Evolutionary conservation across 2,888 invertebrate species (phyloP), one percentile per base, ranked within the genome.

Genomic region (Diploptera punctata): DNA sequence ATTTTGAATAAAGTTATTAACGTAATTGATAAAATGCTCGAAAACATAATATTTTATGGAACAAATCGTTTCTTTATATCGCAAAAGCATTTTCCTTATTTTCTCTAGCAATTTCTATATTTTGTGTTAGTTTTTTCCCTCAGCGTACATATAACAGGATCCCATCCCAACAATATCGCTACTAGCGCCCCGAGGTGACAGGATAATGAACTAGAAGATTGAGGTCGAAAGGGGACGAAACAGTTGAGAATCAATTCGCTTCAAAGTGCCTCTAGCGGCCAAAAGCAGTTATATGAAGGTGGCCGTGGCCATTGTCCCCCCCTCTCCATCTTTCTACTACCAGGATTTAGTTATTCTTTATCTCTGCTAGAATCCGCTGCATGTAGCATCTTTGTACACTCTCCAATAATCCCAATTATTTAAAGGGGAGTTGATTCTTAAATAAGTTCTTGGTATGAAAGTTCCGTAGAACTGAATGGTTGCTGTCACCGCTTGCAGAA

Each of bases 121-220:
- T 60, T 44, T 65, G 13, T 65, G 44, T 44, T 57, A 29, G 13
- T 57, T 24, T 47, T 16, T 60, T 43, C 65, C 26, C 43, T 44
- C 44, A 26, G 44, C 44, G 26, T 47, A 43, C 44, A 18, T 65
- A 65, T 65, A 65, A 65, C 65, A 29, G 44, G 65, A 65, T 65
- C 65, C 65, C 65, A 65, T 65, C 65, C 68, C 62, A 70, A 65
- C 73, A 73, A 67, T 69, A 70, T 61, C 73, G 70, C 54, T 47
- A 49, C 31, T 54, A 49, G 70, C 57, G 57, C 54, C 73, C 67
- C 57, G 70, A 70, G 73, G 73, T 73, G 73, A 43, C 73, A 52
- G 70, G 70, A 73, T 73, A 73, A 73, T 73, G 73, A 70, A 73
- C 73, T 73, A 73, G 73, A 73, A 73, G 73, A 73, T 73, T 73